phyloP scores from a whole-genome alignment of 2,797 vertebrate species.

The Monodelphis domestica region DNA sequence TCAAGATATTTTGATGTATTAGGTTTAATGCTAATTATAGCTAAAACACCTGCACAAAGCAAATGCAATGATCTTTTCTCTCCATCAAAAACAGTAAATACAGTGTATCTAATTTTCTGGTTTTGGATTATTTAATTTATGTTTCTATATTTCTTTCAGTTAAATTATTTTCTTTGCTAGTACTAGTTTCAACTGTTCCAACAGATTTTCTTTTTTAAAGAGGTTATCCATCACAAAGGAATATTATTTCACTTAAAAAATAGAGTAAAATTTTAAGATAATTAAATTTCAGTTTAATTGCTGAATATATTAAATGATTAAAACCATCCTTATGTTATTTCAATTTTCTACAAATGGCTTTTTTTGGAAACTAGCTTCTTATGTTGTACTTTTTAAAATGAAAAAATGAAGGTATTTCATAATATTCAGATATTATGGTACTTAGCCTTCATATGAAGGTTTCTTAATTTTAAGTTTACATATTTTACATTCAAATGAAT shows the following conservation, averaged over 20 bases:
- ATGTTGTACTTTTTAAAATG: neutral
- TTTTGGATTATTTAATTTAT: neutral
- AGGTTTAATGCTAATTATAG: neutral
- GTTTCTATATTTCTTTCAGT: neutral
- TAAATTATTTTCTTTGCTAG: neutral
- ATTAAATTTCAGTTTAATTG: neutral
- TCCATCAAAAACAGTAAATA: neutral
- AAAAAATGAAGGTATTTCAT: neutral
- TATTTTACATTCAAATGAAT: neutral
- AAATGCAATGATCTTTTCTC: neutral
- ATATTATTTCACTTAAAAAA: neutral
- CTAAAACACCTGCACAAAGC: neutral
- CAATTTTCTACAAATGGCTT: neutral
- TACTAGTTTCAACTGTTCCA: neutral
- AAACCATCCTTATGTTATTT: neutral
- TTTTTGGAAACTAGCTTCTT: neutral
- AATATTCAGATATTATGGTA: neutral
- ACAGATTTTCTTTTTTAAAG: neutral
- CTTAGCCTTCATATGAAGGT: neutral
- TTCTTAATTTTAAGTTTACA: neutral
- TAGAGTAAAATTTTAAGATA: neutral
- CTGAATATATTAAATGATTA: neutral
- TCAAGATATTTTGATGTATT: neutral
- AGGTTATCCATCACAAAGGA: neutral
- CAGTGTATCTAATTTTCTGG: neutral